Conservation (phyloP, 2,797 vertebrate genomes). For the Bovichtus variegatus region DNA sequence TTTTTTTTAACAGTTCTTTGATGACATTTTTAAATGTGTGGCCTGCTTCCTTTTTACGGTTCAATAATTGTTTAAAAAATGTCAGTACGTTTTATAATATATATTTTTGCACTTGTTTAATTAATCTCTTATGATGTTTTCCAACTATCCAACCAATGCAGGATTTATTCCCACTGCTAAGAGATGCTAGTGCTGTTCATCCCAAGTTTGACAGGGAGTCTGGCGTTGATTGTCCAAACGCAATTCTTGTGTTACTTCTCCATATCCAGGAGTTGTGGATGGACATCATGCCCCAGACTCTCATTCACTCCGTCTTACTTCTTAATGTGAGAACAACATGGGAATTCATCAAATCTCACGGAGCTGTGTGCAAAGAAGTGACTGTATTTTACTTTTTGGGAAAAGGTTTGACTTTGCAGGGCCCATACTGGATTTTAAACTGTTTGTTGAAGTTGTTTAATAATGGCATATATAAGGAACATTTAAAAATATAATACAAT, state of each 20-base stretch:
- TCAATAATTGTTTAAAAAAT: not conserved
- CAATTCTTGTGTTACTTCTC: conserved; percentile 89
- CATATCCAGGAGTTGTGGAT: conserved; percentile 91
- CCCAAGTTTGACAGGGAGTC: conserved; percentile 65
- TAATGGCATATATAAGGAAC: not conserved
- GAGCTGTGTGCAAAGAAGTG: not conserved
- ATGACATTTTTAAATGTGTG: not conserved
- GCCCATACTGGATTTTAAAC: not conserved
- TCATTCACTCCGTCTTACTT: conserved; percentile 35
- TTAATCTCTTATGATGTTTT: not conserved
- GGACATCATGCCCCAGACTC: conserved; percentile 89
- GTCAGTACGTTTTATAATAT: not conserved
- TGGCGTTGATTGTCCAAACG: conserved; percentile 95
- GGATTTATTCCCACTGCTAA: conserved; percentile 19
- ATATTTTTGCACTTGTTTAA: conserved; percentile 2
- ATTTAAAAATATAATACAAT: not conserved
- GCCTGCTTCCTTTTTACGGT: not conserved
- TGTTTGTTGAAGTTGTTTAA: not conserved
- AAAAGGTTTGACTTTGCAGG: not conserved
- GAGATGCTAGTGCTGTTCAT: conserved; percentile 14
- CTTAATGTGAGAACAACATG: not conserved
- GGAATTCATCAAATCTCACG: not conserved
- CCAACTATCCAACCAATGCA: conserved; percentile 22
- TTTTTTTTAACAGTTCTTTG: not conserved
- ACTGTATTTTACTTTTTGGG: not conserved